Base-by-base conservation (phyloP, 2,888 invertebrate genomes). In the Copidosoma aretas region DNA sequence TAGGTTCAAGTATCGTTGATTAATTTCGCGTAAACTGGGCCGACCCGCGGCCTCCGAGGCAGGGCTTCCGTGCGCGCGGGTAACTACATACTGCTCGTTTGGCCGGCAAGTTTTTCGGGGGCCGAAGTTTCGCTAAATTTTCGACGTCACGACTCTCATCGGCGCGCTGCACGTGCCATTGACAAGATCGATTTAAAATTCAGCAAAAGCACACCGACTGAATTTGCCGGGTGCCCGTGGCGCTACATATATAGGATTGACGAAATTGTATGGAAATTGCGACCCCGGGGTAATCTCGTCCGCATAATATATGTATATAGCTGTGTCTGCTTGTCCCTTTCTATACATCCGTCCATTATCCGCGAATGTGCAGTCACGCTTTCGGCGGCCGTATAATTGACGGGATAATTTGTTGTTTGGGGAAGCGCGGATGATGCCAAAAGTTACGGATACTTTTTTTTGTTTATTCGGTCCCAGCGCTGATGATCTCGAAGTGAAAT, bases 161-260 rank as follows among this genome's bases (percentile, higher is more conserved):
- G 49, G 25, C 22, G 14, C 43, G 12, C 17, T 12, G 43, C 17
- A 54, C 52, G 57, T 64, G 68, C 60, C 68, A 64, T 64, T 64
- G 64, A 57, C 64, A 64, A 64, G 64, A 58, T 52, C 64, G 57
- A 68, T 64, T 64, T 68, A 64, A 68, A 68, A 56, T 64, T 51
- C 61, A 22, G 60, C 64, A 52, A 64, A 64, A 53, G 64, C 43
- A 15, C 21, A 41, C 10, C n/a, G 39, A 57, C 49, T 51, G 62
- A 62, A 67, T 67, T 67, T 59, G 53, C 43, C 57, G 25, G 43
- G 39, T 62, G 52, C 56, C 51, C 22, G 56, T 49, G 57, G 32
- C 32, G 32, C 32, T 32, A 8, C 32, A n/a, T n/a, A n/a, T 22
- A 25, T 24, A 19, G 41, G 53, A 39, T 52, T 58, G 66, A 54